Conservation (phyloP, 2,888 invertebrate species). For the Parelbella ahira region DNA sequence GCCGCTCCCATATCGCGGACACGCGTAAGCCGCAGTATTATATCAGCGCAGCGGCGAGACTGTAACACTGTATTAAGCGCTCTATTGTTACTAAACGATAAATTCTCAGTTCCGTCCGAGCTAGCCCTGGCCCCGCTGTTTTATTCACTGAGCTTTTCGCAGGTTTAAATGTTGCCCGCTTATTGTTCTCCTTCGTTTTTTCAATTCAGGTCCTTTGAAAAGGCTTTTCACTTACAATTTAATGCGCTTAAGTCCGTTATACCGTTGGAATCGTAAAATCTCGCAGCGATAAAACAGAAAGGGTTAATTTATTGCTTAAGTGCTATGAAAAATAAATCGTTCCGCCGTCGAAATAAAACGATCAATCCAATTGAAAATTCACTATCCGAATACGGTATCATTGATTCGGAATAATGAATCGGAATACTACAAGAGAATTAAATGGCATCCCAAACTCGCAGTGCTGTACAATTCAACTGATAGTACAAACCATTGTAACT, state of each 20-base stretch:
- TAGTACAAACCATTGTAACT: constrained; percentile 36
- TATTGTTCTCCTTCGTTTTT: constrained; percentile 43
- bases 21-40: constrained; percentile 47
- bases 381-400: constrained; percentile 10
- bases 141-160: constrained; percentile 36
- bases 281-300: constrained; percentile 15
- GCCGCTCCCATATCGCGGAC: constrained; percentile 28
- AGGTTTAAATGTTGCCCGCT: constrained; percentile 39
- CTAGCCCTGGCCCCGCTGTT: constrained; percentile 52
- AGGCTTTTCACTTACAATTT: constrained; percentile 33
- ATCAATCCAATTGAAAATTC: constrained; percentile 2
- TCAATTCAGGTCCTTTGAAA: constrained; percentile 31
- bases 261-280: constrained; percentile 5
- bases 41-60: constrained; percentile 53
- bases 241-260: constrained; percentile 26
- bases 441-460: constrained; percentile 32
- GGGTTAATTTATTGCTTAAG: constrained; percentile 27
- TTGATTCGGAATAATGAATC: constrained; percentile 41
- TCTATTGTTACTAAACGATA: constrained; percentile 64
- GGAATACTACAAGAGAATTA: constrained; percentile 45
- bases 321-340: constrained; percentile 16
- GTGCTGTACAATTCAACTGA: constrained; percentile 19
- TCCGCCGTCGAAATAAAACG: constrained; percentile 6
- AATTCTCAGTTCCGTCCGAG: constrained; percentile 58
- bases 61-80: constrained; percentile 57